Percentiles rank a stretch among this genome's conserved stretches.
Evolutionary conservation across 2,888 invertebrate genomes (phyloP).

Genomic region (Leptinotarsa peninsularis): DNA sequence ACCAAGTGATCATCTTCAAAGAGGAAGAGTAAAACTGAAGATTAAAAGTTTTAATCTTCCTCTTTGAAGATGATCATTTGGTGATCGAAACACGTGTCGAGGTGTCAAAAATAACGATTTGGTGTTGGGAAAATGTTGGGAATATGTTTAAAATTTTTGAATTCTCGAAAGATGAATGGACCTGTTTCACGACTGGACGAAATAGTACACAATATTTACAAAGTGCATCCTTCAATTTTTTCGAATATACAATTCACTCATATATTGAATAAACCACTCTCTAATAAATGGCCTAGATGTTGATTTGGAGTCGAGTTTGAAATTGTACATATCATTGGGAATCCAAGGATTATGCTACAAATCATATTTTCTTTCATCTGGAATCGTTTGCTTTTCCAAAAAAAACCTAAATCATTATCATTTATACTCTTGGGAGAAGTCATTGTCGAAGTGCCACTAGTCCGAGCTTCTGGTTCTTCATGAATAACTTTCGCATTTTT

Average conservation of each 20-base stretch:
- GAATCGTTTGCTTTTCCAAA: not conserved
- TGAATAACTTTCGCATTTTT: not conserved
- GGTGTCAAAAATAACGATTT: too few species aligned
- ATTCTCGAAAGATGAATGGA: not conserved
- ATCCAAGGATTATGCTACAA: not conserved
- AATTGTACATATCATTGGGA: not conserved
- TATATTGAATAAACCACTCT: not conserved
- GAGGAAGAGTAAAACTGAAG: too few species aligned
- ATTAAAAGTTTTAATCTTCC: too few species aligned
- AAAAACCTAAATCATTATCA: not conserved
- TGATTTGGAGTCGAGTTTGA: not conserved
- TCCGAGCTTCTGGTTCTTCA: slow-evolving; percentile 3
- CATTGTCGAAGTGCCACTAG: not conserved
- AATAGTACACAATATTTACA: not conserved
- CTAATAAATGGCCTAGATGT: slow-evolving; percentile 1
- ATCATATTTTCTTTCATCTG: not conserved
- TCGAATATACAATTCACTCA: not conserved
- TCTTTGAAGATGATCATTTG: too few species aligned
- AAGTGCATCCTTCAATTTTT: not conserved
- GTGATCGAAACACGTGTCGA: too few species aligned
- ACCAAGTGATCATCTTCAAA: too few species aligned
- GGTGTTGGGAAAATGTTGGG: too few species aligned
- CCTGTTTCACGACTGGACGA: not conserved
- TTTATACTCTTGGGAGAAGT: not conserved
- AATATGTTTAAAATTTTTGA: not conserved